These are phyloP conservation scores for Drosophila takahashii DNA, from an alignment of 1,140 invertebrate genomes.

Conservation along the genomic window DNA sequence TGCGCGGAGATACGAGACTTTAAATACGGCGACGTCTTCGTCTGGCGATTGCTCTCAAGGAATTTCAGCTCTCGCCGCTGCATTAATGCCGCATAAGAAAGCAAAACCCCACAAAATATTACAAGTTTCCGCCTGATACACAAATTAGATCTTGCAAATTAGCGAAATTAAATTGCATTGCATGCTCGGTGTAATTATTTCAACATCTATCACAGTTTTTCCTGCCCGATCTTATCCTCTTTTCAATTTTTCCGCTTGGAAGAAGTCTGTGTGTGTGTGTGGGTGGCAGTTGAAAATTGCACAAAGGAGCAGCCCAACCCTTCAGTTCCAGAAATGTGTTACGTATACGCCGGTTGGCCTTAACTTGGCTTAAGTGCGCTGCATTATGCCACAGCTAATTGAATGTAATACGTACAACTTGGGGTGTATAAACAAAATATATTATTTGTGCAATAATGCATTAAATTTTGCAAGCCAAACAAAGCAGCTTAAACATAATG, in stretches of 20 bases:
- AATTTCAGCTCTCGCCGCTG: conserved; percentile 40
- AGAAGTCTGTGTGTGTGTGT: neutral
- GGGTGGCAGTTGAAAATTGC: conserved; percentile 5
- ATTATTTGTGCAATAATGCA: conserved; percentile 19
- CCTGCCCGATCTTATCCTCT: no score
- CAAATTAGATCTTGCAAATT: conserved; percentile 23
- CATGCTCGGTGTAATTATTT: conserved; percentile 14
- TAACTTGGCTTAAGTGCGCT: conserved; percentile 5
- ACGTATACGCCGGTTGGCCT: conserved; percentile 43
- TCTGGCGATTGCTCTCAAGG: conserved; percentile 41
- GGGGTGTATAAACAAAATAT: conserved; percentile 1
- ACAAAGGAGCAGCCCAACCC: conserved; percentile 5
- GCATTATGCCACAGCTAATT: conserved; percentile 13
- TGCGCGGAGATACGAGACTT: conserved; percentile 65
- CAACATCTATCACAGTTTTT: conserved; percentile 1
- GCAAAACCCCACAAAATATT: conserved; percentile 17
- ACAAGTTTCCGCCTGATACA: conserved; percentile 38
- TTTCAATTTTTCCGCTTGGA: conserved; percentile 10
- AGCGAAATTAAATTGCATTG: conserved; percentile 13
- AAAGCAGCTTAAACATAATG: conserved; percentile 1
- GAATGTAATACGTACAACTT: neutral
- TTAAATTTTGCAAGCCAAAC: conserved; percentile 10
- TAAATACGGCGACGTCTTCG: conserved; percentile 50
- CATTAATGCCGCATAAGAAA: conserved; percentile 11
- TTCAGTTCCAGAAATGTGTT: conserved; percentile 14